Conservation (phyloP, 2,797 vertebrate species). For the Mormyrus hasselquistii region DNA sequence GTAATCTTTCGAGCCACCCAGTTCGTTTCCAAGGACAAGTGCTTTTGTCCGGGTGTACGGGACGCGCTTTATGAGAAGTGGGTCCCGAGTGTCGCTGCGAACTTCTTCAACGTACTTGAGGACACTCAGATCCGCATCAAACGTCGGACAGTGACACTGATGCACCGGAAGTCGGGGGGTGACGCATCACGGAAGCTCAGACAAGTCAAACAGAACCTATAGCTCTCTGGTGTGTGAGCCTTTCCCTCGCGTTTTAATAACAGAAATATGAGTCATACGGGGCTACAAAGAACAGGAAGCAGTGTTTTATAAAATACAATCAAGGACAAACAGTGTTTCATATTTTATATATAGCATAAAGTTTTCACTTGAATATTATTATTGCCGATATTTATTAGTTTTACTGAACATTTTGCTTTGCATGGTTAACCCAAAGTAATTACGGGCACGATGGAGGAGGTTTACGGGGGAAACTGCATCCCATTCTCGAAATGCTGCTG, state of each 20-base stretch:
- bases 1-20: background rate
- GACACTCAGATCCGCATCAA: conserved; percentile 37
- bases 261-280: background rate
- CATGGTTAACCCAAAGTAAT: background rate
- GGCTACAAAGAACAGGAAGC: background rate
- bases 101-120: conserved; percentile 26
- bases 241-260: background rate
- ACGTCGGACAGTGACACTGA: conserved; percentile 40
- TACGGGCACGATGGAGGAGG: background rate
- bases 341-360: background rate
- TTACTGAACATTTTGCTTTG: background rate
- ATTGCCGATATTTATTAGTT: background rate
- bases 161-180: conserved; percentile 38
- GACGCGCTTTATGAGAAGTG: background rate
- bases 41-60: conserved; percentile 13
- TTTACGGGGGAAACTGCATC: background rate
- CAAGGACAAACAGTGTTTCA: background rate
- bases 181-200: conserved; percentile 57
- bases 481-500: background rate
- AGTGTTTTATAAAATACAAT: background rate
- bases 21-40: conserved; percentile 7
- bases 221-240: background rate
- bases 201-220: background rate
- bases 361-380: background rate
- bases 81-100: background rate